Evolutionary conservation across 2,888 invertebrate genomes (phyloP).

Genomic region (Odontomyia ornata): DNA sequence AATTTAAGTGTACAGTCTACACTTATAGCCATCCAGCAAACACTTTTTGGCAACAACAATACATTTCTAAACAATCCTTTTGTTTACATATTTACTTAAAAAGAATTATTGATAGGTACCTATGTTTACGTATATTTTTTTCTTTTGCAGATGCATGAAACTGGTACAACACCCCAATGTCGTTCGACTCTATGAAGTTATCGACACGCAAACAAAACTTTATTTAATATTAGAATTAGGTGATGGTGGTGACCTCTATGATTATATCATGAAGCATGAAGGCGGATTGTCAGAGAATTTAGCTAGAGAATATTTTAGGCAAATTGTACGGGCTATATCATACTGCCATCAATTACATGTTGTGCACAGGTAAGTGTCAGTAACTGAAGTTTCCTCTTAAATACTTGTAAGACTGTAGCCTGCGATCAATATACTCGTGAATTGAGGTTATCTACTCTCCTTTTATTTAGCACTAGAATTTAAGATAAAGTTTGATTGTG

Average conservation of each 20-base stretch:
- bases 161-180: constrained; percentile 99
- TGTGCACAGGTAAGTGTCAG: constrained; percentile 65
- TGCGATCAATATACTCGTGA: too few species aligned
- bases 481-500: too few species aligned
- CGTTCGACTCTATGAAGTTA: constrained; percentile 97
- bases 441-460: too few species aligned
- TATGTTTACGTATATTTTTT: not conserved
- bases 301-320: constrained; percentile 91
- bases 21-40: too few species aligned
- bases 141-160: constrained; percentile 92
- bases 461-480: too few species aligned
- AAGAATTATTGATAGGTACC: too few species aligned
- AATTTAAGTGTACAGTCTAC: too few species aligned
- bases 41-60: too few species aligned
- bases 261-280: constrained; percentile 97
- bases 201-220: constrained; percentile 98
- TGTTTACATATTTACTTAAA: too few species aligned
- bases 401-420: too few species aligned
- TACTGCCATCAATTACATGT: constrained; percentile 92
- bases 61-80: too few species aligned
- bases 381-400: too few species aligned
- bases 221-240: constrained; percentile 96
- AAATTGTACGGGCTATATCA: constrained; percentile 97
- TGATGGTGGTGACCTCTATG: constrained; percentile 98
- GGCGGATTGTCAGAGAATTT: constrained; percentile 83